Percentiles rank a stretch among this genome's conserved stretches.
phyloP scores from a whole-genome alignment of 1,140 invertebrate species.

The Drosophila kikkawai region DNA sequence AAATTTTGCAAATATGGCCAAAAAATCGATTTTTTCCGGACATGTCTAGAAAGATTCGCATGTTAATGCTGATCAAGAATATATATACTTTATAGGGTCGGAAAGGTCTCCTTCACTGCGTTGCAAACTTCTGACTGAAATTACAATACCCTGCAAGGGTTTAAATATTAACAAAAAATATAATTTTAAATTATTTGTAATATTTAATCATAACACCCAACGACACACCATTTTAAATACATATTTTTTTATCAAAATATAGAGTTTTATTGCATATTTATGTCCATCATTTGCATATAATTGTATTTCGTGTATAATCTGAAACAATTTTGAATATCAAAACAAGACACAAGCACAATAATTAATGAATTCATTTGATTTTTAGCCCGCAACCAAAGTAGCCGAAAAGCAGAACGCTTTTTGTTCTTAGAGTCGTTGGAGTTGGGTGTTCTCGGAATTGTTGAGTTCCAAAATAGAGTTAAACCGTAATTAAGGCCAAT shows the following conservation, averaged over 20 bases:
- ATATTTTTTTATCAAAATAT: constrained; percentile 35
- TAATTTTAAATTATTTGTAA: too few species aligned
- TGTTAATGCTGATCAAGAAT: too few species aligned
- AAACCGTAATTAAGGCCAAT: constrained; percentile 35
- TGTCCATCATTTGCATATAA: constrained; percentile 34
- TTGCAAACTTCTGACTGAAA: too few species aligned
- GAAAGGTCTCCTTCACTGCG: too few species aligned
- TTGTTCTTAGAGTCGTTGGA: constrained; percentile 17
- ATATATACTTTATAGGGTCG: too few species aligned
- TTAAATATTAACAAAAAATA: too few species aligned
- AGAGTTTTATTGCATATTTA: constrained; percentile 40
- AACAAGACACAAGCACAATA: constrained; percentile 44
- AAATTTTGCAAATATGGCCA: too few species aligned
- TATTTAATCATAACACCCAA: too few species aligned
- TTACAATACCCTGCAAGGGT: too few species aligned
- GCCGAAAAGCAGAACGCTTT: constrained; percentile 35
- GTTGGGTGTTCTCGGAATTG: constrained; percentile 20
- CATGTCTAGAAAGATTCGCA: too few species aligned
- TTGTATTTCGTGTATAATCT: constrained; percentile 35
- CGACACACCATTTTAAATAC: too few species aligned
- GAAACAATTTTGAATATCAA: constrained; percentile 53
- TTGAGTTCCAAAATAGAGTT: constrained; percentile 7
- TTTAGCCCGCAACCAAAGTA: constrained; percentile 47
- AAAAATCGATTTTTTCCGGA: too few species aligned
- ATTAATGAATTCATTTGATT: constrained; percentile 29